A percentile compares a stretch with the other conserved stretches of the same genome.
Evolutionary conservation across 2,888 invertebrate genomes (phyloP).

Genomic region (Eurytoma californica): DNA sequence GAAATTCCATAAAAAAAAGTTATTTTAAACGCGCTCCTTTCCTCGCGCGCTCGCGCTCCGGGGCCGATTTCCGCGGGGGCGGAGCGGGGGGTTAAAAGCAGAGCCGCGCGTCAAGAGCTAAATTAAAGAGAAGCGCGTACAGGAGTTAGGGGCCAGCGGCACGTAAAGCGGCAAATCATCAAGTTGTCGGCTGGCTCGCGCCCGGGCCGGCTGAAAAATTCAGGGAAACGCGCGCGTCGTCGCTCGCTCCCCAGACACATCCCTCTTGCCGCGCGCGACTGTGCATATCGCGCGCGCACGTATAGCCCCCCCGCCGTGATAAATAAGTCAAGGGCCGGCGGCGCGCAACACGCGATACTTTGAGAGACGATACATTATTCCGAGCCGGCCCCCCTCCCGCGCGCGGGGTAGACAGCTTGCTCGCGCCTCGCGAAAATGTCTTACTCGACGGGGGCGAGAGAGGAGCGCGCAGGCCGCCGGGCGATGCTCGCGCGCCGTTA

Average conservation of each 20-base stretch:
- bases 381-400: neutral
- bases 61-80: neutral
- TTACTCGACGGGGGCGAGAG: constrained; percentile 21
- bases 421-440: constrained; percentile 26
- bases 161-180: constrained; percentile 36
- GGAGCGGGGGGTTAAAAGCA: neutral
- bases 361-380: constrained; percentile 43
- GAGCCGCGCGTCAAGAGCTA: neutral
- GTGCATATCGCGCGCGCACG: neutral
- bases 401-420: neutral
- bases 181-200: constrained; percentile 26
- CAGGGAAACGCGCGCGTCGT: constrained; percentile 15
- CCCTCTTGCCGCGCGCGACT: neutral
- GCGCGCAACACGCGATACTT: constrained; percentile 34
- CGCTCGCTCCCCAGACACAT: constrained; percentile 8
- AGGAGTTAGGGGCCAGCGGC: neutral
- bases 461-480: neutral
- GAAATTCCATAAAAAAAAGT: constrained; percentile 9
- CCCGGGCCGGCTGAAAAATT: constrained; percentile 36
- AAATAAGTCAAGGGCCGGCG: constrained; percentile 49
- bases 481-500: constrained; percentile 11
- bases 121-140: neutral
- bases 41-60: neutral
- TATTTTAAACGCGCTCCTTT: neutral
- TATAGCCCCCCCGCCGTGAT: constrained; percentile 18